These are phyloP conservation scores for Zelostemma sp. DNA, from an alignment of 1,140 invertebrate species.

Conservation along the genomic window DNA sequence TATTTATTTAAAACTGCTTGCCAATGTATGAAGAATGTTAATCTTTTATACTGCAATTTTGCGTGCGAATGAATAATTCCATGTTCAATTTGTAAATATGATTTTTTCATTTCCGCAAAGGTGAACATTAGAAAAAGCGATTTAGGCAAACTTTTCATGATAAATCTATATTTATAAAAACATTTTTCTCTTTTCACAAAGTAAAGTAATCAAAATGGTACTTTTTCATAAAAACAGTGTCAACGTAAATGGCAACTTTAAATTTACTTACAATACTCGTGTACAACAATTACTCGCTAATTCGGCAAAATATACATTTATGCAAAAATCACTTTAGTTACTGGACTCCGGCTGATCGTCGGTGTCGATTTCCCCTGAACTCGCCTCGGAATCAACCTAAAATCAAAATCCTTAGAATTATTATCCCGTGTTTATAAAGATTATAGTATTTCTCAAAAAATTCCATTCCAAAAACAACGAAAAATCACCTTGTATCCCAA, in stretches of 20 bases:
- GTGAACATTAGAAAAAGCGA: too few species aligned
- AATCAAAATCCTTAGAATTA: too few species aligned
- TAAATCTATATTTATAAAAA: slow-evolving; percentile 1
- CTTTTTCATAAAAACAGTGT: neutral
- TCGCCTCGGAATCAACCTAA: slow-evolving; percentile 64
- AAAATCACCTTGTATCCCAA: slow-evolving; percentile 76
- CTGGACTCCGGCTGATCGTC: slow-evolving; percentile 61
- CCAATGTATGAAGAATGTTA: too few species aligned
- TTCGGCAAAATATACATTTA: slow-evolving; percentile 21
- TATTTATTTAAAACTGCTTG: too few species aligned
- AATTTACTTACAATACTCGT: neutral
- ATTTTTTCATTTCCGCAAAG: too few species aligned
- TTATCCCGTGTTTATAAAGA: too few species aligned
- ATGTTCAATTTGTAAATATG: too few species aligned
- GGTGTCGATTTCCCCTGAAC: slow-evolving; percentile 61
- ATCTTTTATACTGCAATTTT: too few species aligned
- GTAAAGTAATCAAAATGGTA: too few species aligned
- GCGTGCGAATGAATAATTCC: too few species aligned
- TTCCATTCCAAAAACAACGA: neutral
- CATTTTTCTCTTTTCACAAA: neutral
- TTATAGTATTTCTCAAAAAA: too few species aligned
- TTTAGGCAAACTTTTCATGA: too few species aligned
- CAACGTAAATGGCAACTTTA: neutral
- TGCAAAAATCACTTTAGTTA: slow-evolving; percentile 40
- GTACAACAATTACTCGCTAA: slow-evolving; percentile 18